phyloP scores from a whole-genome alignment of 2,113 vertebrate species.

The Catagonus wagneri region DNA sequence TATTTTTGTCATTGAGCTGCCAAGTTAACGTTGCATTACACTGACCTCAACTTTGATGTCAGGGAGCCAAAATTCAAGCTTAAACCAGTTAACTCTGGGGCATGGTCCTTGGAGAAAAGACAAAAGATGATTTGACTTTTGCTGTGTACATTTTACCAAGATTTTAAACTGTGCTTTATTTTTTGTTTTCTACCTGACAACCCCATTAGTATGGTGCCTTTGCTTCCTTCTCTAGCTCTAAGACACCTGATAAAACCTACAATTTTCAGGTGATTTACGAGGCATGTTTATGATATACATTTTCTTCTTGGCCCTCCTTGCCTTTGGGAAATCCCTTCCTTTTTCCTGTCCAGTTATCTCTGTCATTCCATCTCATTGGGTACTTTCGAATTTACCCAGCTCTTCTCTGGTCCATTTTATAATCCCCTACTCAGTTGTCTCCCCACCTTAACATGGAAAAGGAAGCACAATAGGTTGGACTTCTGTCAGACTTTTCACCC shows the following conservation, averaged over 20 bases:
- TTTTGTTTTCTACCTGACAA: background rate
- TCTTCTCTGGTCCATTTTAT: background rate
- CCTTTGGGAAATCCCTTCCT: background rate
- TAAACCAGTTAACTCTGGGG: background rate
- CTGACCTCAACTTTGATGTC: background rate
- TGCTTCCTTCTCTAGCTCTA: background rate
- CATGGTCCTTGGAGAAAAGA: background rate
- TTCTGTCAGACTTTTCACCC: background rate
- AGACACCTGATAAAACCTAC: background rate
- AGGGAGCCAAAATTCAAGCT: background rate
- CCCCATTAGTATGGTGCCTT: background rate
- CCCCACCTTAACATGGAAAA: background rate
- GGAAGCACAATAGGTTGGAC: background rate
- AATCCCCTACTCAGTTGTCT: background rate
- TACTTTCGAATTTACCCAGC: background rate
- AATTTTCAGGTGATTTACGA: background rate
- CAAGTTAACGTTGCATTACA: background rate
- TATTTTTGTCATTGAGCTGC: background rate
- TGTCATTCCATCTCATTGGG: background rate
- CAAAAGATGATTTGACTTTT: slow-evolving; percentile 9
- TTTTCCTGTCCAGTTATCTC: background rate
- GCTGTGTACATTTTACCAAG: background rate
- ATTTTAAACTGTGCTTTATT: slow-evolving; percentile 21
- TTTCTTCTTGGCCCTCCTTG: background rate
- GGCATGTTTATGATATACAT: background rate